Evolutionary conservation across 2,888 invertebrate genomes (phyloP).

Genomic region (Callosobruchus maculatus): DNA sequence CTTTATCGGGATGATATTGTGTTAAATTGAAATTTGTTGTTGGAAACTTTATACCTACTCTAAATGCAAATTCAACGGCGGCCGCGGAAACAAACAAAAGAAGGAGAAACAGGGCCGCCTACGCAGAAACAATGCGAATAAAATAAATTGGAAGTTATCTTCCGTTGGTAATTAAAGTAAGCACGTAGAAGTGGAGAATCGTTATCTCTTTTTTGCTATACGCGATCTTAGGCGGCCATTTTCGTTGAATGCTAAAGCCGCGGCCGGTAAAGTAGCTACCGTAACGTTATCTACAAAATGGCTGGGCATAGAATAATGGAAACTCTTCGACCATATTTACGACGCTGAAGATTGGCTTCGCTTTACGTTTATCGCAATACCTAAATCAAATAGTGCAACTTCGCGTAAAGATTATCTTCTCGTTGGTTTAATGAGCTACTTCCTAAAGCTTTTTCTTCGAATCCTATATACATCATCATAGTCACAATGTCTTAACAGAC

Average conservation of each 20-base stretch:
- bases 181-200: not conserved
- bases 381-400: too few relatives aligned
- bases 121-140: conserved; percentile 12
- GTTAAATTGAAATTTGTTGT: conserved; percentile 38
- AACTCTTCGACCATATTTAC: too few relatives aligned
- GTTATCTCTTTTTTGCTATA: not conserved
- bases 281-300: not conserved
- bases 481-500: too few relatives aligned
- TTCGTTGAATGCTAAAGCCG: not conserved
- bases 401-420: too few relatives aligned
- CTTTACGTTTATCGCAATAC: too few relatives aligned
- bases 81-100: conserved; percentile 39
- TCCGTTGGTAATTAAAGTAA: not conserved
- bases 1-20: conserved; percentile 25
- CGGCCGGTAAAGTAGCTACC: not conserved
- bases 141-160: not conserved
- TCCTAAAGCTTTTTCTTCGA: too few relatives aligned
- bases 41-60: conserved; percentile 46
- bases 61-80: conserved; percentile 45
- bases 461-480: too few relatives aligned
- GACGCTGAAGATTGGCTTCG: too few relatives aligned
- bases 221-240: not conserved
- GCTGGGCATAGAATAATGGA: not conserved
- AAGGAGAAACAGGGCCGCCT: conserved; percentile 13
- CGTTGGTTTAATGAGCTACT: too few relatives aligned